Base-by-base conservation (phyloP, 2,888 invertebrate species). In the Halictus ligatus region DNA sequence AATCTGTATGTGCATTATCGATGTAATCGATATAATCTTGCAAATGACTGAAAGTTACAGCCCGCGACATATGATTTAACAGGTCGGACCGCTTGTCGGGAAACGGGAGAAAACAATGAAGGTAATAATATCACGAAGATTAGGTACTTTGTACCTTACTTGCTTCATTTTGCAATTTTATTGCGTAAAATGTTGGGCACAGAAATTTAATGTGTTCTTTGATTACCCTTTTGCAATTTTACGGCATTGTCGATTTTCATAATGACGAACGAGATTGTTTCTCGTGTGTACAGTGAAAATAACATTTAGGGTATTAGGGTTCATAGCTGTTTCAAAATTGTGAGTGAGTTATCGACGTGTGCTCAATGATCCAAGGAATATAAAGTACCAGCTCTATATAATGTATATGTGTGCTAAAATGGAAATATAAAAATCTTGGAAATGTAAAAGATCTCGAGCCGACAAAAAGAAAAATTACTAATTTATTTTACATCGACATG, bases 21-120 rank as follows among this genome's bases (percentile, higher is more conserved):
- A 25, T 6, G 25, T 25, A n/a, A 21, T 54, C 21, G 54, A 54
- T 54, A 54, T 86, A 75, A 87, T 80, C 78, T 48, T 43, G n/a
- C 69, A 69, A 64, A 54, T 85, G 80, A 80, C 80, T 74, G 69
- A 50, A 40, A 35, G 15, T 64, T 80, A 58, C 46, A 71, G 78
- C 48, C 72, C 29, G 10, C 64, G 83, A 89, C 87, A 84, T 81
- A 54, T 81, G 60, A n/a, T 25, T 46, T 4, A 35, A 6, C 1
- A 43, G 46, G 12, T 67, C 60, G 29, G 29, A 12, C 54, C 46
- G 72, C 60, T 75, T 64, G 74, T 77, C 48, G 58, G 40, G 25
- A 29, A 64, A 64, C 54, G 46, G 67, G 78, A 67, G 60, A 43
- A 64, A 69, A 40, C 54, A 46, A 64, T 50, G 29, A 2, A 5